Evolutionary conservation across 1,140 invertebrate genomes (phyloP).

Genomic region (Brachionus plicatilis): DNA sequence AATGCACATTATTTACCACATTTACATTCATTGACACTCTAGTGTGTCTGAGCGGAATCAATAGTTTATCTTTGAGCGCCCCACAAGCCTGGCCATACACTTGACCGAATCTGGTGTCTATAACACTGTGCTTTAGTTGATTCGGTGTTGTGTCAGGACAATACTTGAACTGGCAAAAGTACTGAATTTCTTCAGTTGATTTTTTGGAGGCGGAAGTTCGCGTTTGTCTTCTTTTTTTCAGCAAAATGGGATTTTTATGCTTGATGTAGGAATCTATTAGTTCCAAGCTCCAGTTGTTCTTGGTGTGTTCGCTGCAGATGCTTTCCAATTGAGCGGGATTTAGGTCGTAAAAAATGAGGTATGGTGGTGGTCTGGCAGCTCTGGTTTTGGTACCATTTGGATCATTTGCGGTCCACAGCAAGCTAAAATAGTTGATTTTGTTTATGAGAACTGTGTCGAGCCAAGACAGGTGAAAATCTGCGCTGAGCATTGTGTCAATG

Average conservation of each 20-base stretch:
- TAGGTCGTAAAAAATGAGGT: not conserved
- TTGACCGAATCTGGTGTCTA: not conserved
- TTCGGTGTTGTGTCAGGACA: not conserved
- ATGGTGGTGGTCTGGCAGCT: not conserved
- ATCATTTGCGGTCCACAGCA: not conserved
- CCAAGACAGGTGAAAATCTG: not conserved
- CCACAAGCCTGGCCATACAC: not conserved
- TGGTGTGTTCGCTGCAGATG: not conserved
- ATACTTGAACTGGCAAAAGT: not conserved
- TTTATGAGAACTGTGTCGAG: not conserved
- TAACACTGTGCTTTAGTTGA: not conserved
- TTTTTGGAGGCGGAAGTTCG: not conserved
- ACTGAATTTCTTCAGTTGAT: not conserved
- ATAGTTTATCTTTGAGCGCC: not conserved
- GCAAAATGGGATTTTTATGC: not conserved
- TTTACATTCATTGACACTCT: not conserved
- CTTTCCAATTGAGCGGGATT: constrained; percentile 13
- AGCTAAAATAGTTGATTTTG: constrained; percentile 4
- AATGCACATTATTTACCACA: not conserved
- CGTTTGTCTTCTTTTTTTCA: not conserved
- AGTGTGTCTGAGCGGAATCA: not conserved
- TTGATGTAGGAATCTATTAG: not conserved
- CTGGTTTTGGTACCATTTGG: not conserved
- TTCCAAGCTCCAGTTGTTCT: not conserved
- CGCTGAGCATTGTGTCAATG: not conserved